Conservation (phyloP, 2,113 vertebrate species). For the Gadus macrocephalus region DNA sequence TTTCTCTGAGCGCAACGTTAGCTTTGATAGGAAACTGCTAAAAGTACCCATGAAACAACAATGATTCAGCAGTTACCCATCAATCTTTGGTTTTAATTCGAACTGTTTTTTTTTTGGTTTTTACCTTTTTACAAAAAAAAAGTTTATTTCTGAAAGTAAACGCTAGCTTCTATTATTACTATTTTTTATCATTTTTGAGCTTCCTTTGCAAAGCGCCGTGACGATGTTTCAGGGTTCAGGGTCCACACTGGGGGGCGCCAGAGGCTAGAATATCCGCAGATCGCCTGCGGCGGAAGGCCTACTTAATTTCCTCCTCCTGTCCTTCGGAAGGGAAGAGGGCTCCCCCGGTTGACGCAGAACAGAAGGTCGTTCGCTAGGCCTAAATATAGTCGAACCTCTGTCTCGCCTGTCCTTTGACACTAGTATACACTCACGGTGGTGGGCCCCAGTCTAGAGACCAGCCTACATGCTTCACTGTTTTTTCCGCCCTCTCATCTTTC, state of each 20-base stretch:
- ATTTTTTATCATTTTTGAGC: conserved; percentile 14
- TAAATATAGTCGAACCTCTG: conserved; percentile 46
- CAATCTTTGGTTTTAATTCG: conserved; percentile 62
- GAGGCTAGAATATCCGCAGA: conserved; percentile 44
- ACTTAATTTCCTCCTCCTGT: no score
- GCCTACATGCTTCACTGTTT: neutral
- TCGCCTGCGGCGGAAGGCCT: conserved; percentile 43
- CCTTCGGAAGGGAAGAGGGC: no score
- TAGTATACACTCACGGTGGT: no score
- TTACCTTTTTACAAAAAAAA: conserved; percentile 22
- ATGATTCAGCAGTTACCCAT: conserved; percentile 57
- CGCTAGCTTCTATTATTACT: conserved; percentile 27
- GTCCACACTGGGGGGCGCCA: conserved; percentile 63
- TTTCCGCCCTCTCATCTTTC: conserved; percentile 27
- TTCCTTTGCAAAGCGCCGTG: conserved; percentile 10
- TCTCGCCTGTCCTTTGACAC: conserved; percentile 44
- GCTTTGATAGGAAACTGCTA: conserved; percentile 55
- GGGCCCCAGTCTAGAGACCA: no score
- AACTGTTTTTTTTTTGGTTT: conserved; percentile 28
- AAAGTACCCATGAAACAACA: conserved; percentile 53
- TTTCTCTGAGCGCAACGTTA: conserved; percentile 63
- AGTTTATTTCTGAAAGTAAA: conserved; percentile 31
- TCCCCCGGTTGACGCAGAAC: conserved; percentile 48
- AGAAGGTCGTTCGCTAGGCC: conserved; percentile 49
- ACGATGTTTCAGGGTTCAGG: conserved; percentile 27